A percentile compares a stretch with the other conserved stretches of the same genome.
Conservation (phyloP, 2,797 vertebrate species). For the Rhadinocentrus ornatus region DNA sequence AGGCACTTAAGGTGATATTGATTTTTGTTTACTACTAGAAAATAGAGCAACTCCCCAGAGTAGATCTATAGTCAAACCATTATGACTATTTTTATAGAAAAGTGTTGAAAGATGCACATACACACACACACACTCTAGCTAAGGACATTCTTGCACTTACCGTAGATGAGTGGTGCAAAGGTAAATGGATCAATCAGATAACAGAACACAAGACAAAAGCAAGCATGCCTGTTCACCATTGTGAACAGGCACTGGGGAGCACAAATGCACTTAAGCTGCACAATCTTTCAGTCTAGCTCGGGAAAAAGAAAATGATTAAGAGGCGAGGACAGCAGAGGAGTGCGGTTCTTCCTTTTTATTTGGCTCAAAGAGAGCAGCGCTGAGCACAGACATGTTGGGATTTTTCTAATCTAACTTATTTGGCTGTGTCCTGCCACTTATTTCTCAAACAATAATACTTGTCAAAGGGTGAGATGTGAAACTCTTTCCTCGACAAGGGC, state of each 20-base stretch:
- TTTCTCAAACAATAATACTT: conserved; percentile 56
- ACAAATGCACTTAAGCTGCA: conserved; percentile 29
- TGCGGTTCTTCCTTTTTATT: neutral
- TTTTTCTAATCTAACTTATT: conserved; percentile 56
- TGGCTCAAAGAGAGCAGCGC: conserved; percentile 3
- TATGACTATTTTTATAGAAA: conserved; percentile 37
- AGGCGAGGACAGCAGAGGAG: conserved; percentile 21
- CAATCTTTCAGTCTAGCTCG: conserved; percentile 24
- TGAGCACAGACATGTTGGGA: conserved; percentile 13
- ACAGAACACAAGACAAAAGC: conserved; percentile 38
- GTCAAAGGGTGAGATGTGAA: conserved; percentile 47
- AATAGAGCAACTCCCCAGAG: conserved; percentile 37
- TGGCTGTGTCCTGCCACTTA: conserved; percentile 55
- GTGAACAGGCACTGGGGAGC: conserved; percentile 21
- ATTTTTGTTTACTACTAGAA: conserved; percentile 61
- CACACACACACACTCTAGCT: neutral
- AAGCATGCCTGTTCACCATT: neutral
- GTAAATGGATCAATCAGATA: conserved; percentile 40
- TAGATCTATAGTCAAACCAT: conserved; percentile 35
- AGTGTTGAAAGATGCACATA: conserved; percentile 4
- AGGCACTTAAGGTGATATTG: conserved; percentile 44
- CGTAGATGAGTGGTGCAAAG: conserved; percentile 18
- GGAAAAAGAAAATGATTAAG: conserved; percentile 38
- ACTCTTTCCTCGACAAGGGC: conserved; percentile 41
- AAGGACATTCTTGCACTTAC: conserved; percentile 20